Percentiles rank a stretch among this genome's conserved stretches.
phyloP scores from a whole-genome alignment of 2,888 invertebrate species.

The Helleia helle region DNA sequence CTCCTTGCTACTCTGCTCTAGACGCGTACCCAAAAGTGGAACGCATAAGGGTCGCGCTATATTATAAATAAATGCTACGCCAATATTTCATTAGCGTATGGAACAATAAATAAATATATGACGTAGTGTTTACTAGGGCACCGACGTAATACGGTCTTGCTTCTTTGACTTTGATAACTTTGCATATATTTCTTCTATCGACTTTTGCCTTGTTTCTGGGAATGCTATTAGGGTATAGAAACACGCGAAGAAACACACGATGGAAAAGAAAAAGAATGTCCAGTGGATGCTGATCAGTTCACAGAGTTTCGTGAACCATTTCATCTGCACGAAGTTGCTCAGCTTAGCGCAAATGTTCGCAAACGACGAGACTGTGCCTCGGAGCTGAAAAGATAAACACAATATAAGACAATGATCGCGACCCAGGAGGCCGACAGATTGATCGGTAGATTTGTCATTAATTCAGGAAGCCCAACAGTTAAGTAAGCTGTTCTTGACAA shows the following conservation, averaged over 20 bases:
- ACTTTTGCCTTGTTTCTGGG: conserved; percentile 56
- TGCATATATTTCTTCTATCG: conserved; percentile 52
- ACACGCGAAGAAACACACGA: conserved; percentile 46
- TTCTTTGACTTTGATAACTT: conserved; percentile 39
- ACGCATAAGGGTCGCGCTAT: too few species aligned
- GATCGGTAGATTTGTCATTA: too few species aligned
- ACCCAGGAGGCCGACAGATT: too few species aligned
- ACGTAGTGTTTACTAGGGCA: conserved; percentile 17
- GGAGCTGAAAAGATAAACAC: conserved; percentile 37
- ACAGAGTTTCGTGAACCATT: conserved; percentile 56
- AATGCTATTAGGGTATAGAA: conserved; percentile 47
- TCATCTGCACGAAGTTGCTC: conserved; percentile 61
- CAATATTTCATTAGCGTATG: background rate
- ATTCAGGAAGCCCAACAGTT: too few species aligned
- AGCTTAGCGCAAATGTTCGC: conserved; percentile 60
- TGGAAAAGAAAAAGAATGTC: conserved; percentile 55
- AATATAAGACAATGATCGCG: too few species aligned
- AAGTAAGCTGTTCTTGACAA: too few species aligned
- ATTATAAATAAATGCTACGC: conserved; percentile 5
- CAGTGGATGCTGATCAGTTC: conserved; percentile 56
- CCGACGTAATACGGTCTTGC: conserved; percentile 24
- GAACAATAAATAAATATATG: background rate
- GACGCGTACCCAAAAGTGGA: too few species aligned
- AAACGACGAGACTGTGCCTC: conserved; percentile 58
- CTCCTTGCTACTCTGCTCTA: too few species aligned